A percentile compares a stretch with the other conserved stretches of the same genome.
These are phyloP conservation scores for Oscheius sp. DNA, from an alignment of 2,888 invertebrate genomes.

Conservation along the genomic window DNA sequence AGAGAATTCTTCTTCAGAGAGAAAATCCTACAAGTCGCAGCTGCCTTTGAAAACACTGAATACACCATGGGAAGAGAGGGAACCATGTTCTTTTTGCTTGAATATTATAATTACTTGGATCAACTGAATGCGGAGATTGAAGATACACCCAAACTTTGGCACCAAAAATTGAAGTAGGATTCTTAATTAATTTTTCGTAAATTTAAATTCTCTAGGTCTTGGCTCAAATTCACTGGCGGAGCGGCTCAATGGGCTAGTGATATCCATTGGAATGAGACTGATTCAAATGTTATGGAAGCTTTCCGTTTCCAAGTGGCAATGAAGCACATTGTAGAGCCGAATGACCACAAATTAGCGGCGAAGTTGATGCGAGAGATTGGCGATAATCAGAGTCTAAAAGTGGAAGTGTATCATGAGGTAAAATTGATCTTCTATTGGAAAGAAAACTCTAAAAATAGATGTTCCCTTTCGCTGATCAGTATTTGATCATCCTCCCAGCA, in stretches of 20 bases:
- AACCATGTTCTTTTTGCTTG: conserved; percentile 68
- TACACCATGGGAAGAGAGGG: conserved; percentile 68
- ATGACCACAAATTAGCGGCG: conserved; percentile 67
- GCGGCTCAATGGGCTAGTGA: conserved; percentile 65
- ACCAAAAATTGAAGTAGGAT: conserved; percentile 50
- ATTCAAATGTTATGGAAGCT: conserved; percentile 44
- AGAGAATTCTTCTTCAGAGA: conserved; percentile 42
- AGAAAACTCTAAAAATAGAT: conserved; percentile 33
- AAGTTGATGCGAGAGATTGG: conserved; percentile 62
- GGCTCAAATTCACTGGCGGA: conserved; percentile 68
- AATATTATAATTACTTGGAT: conserved; percentile 66
- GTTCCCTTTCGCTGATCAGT: conserved; percentile 70
- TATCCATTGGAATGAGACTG: conserved; percentile 58
- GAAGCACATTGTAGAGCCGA: conserved; percentile 68
- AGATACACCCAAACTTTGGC: conserved; percentile 65
- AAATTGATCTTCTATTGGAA: neutral
- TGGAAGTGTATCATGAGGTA: conserved; percentile 47
- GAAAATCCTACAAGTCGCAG: conserved; percentile 50
- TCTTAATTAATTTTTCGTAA: neutral
- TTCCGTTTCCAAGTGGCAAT: conserved; percentile 66
- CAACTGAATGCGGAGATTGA: conserved; percentile 67
- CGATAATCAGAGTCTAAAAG: conserved; percentile 60
- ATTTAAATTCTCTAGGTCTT: conserved; percentile 49
- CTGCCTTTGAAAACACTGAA: conserved; percentile 64
- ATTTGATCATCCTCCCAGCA: conserved; percentile 67